A percentile compares a stretch with the other conserved stretches of the same genome.
phyloP scores from a whole-genome alignment of 2,113 vertebrate genomes.

The Mormyrus iriodes region DNA sequence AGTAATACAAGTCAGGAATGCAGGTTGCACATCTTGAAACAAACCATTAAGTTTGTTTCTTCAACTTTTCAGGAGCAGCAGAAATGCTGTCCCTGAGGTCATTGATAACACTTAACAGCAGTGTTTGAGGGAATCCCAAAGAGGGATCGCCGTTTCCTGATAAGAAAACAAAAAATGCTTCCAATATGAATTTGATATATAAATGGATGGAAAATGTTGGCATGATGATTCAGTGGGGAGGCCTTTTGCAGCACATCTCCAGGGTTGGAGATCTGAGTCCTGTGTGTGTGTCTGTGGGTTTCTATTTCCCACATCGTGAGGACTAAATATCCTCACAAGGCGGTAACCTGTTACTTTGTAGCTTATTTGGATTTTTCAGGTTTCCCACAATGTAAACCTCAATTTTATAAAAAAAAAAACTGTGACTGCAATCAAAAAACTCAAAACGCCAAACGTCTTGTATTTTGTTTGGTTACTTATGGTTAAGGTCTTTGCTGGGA shows the following conservation, averaged over 20 bases:
- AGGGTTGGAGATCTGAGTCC: background rate
- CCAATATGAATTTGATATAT: background rate
- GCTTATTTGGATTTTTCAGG: no score
- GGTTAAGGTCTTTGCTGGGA: background rate
- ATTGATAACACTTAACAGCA: background rate
- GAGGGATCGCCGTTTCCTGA: background rate
- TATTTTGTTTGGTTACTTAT: background rate
- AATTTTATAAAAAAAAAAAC: background rate
- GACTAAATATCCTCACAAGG: background rate
- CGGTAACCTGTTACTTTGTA: no score
- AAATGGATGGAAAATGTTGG: background rate
- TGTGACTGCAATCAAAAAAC: background rate
- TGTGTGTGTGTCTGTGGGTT: background rate
- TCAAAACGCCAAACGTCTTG: background rate
- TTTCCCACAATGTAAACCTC: background rate
- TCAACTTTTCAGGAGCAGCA: background rate
- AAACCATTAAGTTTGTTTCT: conserved; percentile 9
- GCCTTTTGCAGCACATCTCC: background rate
- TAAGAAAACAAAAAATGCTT: background rate
- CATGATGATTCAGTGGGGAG: background rate
- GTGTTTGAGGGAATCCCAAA: background rate
- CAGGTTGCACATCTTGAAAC: background rate
- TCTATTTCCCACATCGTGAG: background rate
- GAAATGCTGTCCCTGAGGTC: background rate
- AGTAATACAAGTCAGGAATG: conserved; percentile 16